Evolutionary conservation across 2,888 invertebrate genomes (phyloP).

Genomic region (Drosophila antonietae): DNA sequence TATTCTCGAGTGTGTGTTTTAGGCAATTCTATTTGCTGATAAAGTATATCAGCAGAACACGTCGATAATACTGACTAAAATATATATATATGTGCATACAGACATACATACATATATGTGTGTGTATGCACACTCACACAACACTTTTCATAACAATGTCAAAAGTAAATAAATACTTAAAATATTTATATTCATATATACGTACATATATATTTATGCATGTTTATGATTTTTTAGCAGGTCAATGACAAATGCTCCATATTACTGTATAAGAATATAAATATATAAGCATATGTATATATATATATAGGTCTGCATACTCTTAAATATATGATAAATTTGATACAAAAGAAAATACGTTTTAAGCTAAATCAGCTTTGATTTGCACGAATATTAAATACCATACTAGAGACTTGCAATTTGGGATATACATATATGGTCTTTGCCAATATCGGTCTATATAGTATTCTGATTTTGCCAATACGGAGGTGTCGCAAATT

Average conservation of each 20-base stretch:
- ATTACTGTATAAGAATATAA: constrained; percentile 32
- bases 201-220: constrained; percentile 13
- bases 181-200: constrained; percentile 14
- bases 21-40: constrained; percentile 47
- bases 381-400: neutral
- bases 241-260: constrained; percentile 73
- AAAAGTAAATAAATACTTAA: constrained; percentile 46
- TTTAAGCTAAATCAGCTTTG: neutral
- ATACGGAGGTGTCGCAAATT: neutral
- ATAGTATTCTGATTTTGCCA: neutral
- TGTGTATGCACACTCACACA: neutral
- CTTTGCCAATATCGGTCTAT: neutral
- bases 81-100: neutral
- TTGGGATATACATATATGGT: neutral
- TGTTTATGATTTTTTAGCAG: constrained; percentile 53
- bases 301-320: neutral
- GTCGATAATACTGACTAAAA: constrained; percentile 40
- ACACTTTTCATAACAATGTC: constrained; percentile 8
- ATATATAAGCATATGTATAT: neutral
- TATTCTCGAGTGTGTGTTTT: constrained; percentile 39
- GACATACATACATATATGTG: neutral
- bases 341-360: neutral
- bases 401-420: neutral
- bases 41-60: constrained; percentile 64
- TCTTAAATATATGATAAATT: neutral